These are phyloP conservation scores for Riparia riparia DNA, from an alignment of 2,113 vertebrate species.

Conservation along the genomic window DNA sequence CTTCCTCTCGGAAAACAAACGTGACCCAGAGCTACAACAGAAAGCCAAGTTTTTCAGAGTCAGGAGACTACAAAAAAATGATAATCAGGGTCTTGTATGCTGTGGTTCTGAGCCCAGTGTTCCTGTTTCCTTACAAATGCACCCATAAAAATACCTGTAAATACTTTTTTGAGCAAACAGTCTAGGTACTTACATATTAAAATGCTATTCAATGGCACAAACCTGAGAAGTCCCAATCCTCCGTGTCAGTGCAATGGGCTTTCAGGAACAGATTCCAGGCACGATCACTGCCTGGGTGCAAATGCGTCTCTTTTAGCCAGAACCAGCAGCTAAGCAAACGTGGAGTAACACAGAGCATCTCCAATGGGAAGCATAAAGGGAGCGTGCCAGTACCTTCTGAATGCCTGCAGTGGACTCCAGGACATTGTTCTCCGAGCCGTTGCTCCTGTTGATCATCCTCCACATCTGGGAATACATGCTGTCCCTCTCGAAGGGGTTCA, in stretches of 20 bases:
- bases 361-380: neutral
- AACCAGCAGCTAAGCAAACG: neutral
- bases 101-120: neutral
- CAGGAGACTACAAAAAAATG: neutral
- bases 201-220: neutral
- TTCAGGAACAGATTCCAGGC: neutral
- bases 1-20: neutral
- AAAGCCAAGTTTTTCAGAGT: neutral
- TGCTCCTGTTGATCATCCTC: conserved; percentile 97
- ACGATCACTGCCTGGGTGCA: neutral
- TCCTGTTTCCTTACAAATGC: neutral
- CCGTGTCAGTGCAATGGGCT: rapidly evolving
- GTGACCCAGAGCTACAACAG: neutral
- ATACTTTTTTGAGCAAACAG: neutral
- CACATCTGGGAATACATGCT: conserved; percentile 99
- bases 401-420: conserved; percentile 93
- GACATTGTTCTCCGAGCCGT: conserved; percentile 93
- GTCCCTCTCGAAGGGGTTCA: conserved; percentile 98
- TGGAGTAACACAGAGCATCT: neutral
- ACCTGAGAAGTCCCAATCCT: neutral
- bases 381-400: conserved; percentile 84
- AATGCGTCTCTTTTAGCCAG: neutral
- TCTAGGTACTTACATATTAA: neutral
- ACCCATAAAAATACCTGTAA: neutral
- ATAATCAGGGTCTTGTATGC: neutral